Evolutionary conservation across 2,797 vertebrate species (phyloP), one percentile per base, ranked within the genome.

Genomic region (Lepilemur septentrionalis): DNA sequence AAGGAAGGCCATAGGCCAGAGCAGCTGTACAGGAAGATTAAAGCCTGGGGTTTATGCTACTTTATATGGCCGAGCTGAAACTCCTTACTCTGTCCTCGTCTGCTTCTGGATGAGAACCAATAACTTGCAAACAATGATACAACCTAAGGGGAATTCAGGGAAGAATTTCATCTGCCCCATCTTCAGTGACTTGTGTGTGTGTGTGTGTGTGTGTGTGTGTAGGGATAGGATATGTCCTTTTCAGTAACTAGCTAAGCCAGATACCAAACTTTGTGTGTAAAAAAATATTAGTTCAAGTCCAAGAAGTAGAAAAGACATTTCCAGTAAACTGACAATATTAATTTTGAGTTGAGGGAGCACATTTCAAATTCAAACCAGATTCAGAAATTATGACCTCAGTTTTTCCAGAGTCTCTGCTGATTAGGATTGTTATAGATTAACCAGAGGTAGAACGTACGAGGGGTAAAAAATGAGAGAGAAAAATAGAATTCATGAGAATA

Each of bases 331-430:
- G 57, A 80, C 12, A 95, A 35, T 61, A 91, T 96, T 94, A 93
- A 95, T 89, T 94, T 81, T 93, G 75, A 91, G 61, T 86, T 59
- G 65, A 89, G 43, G 70, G 63, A 92, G 82, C 69, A 91, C 90
- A 91, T 91, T 28, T 18, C 70, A 95, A 95, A 95, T 93, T 94
- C 94, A 95, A 96, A 95, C 75, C 93, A 96, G 93, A 96, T 89
- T 94, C 94, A 93, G 67, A 94, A 94, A 94, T 97, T 73, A 79
- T 95, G 95, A 96, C 32, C 80, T 96, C 79, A 69, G 82, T 84
- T 90, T 95, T 86, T 91, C 65, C 59, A 85, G 35, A 61, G 43
- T 89, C 95, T 48, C 38, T 63, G 63, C 43, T 85, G 80, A 96
- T 93, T 69, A 65, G 46, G 11, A 4, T 92, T 76, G 86, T 96